Conservation (phyloP, 2,113 vertebrate genomes). For the Nerophis lumbriciformis region DNA sequence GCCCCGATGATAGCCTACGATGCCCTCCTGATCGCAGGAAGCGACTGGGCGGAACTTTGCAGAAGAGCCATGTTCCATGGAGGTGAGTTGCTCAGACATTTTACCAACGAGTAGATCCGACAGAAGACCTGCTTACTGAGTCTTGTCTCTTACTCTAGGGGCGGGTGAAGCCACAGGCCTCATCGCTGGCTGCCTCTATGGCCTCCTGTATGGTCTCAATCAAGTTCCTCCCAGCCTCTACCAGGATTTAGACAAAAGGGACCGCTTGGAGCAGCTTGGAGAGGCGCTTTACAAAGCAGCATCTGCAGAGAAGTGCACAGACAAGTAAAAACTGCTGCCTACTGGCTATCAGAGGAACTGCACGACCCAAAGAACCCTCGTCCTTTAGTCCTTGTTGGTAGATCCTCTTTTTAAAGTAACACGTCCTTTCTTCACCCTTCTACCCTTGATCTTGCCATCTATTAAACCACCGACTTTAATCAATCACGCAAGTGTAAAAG, state of each 20-base stretch:
- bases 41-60: conserved; percentile 85
- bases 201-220: conserved; percentile 80
- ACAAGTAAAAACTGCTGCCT: conserved; percentile 62
- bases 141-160: conserved; percentile 67
- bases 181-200: conserved; percentile 88
- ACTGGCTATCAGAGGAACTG: conserved; percentile 51
- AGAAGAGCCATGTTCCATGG: conserved; percentile 90
- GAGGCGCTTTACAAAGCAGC: conserved; percentile 79
- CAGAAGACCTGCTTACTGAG: neutral
- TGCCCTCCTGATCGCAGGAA: conserved; percentile 80
- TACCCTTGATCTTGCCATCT: conserved; percentile 7
- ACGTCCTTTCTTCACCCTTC: conserved; percentile 8
- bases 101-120: neutral
- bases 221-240: conserved; percentile 78
- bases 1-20: conserved; percentile 98
- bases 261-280: conserved; percentile 80
- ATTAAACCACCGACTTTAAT: conserved; percentile 19
- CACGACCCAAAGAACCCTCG: conserved; percentile 21
- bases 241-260: conserved; percentile 81
- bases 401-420: conserved; percentile 7
- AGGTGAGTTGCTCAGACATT: conserved; percentile 70
- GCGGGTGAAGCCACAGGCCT: conserved; percentile 86
- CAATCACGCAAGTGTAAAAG: conserved; percentile 11
- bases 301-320: conserved; percentile 80
- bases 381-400: conserved; percentile 9